These are phyloP conservation scores for Pachypsylla venusta DNA, from an alignment of 1,140 invertebrate genomes.

Conservation along the genomic window DNA sequence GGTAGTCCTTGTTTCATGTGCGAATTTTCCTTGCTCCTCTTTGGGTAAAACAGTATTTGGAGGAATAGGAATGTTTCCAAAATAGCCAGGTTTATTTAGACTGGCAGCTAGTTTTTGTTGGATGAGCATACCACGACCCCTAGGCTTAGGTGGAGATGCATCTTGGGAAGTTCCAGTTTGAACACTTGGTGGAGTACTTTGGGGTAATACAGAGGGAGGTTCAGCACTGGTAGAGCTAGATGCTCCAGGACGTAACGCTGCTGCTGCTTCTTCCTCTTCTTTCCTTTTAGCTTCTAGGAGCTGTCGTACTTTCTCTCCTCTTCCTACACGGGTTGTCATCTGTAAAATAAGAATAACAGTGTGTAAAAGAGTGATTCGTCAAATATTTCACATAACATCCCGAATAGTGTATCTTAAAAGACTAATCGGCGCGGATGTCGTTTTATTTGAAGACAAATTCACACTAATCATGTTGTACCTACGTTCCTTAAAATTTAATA, in stretches of 20 bases:
- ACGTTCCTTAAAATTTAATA: too few species aligned
- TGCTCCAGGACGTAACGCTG: not conserved
- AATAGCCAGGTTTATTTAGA: not conserved
- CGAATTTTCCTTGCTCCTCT: too few species aligned
- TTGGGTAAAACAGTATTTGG: not conserved
- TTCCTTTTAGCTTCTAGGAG: not conserved
- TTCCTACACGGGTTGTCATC: not conserved
- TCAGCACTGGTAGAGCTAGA: not conserved
- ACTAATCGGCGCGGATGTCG: too few species aligned
- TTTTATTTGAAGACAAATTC: too few species aligned
- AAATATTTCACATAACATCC: too few species aligned
- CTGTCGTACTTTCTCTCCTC: not conserved
- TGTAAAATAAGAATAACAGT: not conserved
- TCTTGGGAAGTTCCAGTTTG: not conserved
- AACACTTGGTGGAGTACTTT: not conserved
- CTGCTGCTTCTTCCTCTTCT: constrained; percentile 1
- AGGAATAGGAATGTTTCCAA: not conserved
- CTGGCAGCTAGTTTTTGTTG: not conserved
- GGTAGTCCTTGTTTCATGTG: too few species aligned
- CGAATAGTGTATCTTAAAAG: too few species aligned
- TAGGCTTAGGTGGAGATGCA: not conserved
- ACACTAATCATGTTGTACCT: too few species aligned
- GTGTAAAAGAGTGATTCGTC: too few species aligned
- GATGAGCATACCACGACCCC: not conserved
- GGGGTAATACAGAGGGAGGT: not conserved